Conservation (phyloP, 53 echinoderm and acorn worm species). For the Apostichopus leukothele region DNA sequence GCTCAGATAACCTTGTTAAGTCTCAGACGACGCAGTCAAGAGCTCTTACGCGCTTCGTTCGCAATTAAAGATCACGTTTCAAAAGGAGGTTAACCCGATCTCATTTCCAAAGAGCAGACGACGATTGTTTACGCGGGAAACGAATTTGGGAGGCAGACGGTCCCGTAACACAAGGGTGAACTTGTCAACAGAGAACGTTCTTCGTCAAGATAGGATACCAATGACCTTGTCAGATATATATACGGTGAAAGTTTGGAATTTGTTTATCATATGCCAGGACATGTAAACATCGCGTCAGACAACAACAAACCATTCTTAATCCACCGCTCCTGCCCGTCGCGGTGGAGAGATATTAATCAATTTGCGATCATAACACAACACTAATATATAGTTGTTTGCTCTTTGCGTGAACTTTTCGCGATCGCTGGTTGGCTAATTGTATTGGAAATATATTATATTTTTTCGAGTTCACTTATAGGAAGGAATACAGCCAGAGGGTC, state of each 20-base stretch:
- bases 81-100: conserved; percentile 4
- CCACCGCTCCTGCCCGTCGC: no score
- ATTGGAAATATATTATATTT: no score
- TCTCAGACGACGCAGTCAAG: no score
- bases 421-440: neutral
- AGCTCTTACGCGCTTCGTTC: neutral
- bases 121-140: conserved; percentile 26
- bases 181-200: neutral
- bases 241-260: conserved; percentile 26
- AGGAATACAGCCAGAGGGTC: no score
- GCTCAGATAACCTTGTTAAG: neutral
- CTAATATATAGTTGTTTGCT: conserved; percentile 4
- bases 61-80: conserved; percentile 32
- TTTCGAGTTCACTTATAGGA: no score
- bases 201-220: neutral
- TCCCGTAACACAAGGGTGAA: neutral
- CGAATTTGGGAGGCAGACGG: neutral
- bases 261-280: conserved; percentile 18
- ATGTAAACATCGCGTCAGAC: conserved; percentile 3
- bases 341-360: no score
- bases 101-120: neutral
- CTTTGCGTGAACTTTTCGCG: neutral
- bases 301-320: neutral
- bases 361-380: no score
- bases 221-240: conserved; percentile 19